Conservation (phyloP, 2,113 vertebrate genomes). For the Chaetops frenatus region DNA sequence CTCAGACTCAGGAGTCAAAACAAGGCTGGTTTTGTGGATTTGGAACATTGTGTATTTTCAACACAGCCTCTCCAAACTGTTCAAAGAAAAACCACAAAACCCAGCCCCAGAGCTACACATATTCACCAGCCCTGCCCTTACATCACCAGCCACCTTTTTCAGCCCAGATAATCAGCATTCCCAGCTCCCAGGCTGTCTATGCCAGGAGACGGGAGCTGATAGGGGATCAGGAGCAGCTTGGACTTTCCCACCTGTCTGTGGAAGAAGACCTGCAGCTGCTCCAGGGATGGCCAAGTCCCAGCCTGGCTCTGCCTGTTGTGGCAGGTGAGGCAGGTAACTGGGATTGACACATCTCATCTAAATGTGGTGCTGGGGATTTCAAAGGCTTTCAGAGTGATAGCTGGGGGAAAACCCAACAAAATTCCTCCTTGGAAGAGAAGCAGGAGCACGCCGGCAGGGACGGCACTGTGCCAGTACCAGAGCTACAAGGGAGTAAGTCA, state of each 20-base stretch:
- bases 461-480: accelerated
- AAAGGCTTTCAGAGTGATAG: neutral
- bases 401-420: neutral
- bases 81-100: neutral
- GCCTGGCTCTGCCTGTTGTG: neutral
- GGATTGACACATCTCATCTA: accelerated
- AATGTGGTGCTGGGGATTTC: neutral
- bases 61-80: neutral
- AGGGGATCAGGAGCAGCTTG: neutral
- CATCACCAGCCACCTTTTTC: neutral
- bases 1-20: accelerated
- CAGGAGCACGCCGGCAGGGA: accelerated
- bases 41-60: neutral
- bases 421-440: neutral
- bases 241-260: neutral
- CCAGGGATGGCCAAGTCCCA: neutral
- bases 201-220: neutral
- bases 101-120: neutral
- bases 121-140: neutral
- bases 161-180: neutral
- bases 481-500: neutral
- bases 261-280: neutral
- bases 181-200: neutral
- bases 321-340: neutral
- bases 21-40: neutral